Evolutionary conservation across 2,888 invertebrate genomes (phyloP).

Genomic region (Augochlorella aurata): DNA sequence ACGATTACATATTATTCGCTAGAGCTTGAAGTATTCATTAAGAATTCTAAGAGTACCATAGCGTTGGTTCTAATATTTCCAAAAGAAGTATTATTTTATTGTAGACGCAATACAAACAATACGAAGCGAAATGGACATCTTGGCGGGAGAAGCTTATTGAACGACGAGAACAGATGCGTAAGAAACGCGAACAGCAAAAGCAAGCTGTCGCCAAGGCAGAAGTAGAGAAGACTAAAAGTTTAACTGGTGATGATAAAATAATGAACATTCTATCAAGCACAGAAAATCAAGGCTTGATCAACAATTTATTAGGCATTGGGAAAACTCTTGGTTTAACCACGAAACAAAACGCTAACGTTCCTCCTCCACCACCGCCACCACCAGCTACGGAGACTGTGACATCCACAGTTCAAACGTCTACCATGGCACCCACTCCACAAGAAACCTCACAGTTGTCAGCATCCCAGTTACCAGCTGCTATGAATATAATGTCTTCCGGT

Average conservation of each 20-base stretch:
- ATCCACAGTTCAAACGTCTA: conserved; percentile 41
- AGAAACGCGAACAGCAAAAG: conserved; percentile 83
- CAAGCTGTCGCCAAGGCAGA: conserved; percentile 74
- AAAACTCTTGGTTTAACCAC: conserved; percentile 79
- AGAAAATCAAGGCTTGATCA: conserved; percentile 79
- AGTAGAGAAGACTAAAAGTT: conserved; percentile 76
- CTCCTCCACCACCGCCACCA: conserved; percentile 53
- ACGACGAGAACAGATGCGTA: conserved; percentile 91
- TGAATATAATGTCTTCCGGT: conserved; percentile 66
- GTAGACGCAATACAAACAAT: conserved; percentile 88
- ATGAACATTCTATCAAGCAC: conserved; percentile 78
- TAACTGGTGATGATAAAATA: conserved; percentile 79
- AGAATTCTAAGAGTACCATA: not conserved
- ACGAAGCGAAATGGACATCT: conserved; percentile 94
- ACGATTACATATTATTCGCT: not conserved
- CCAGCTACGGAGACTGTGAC: conserved; percentile 48
- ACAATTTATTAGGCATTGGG: conserved; percentile 79
- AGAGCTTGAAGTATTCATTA: not conserved
- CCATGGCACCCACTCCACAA: conserved; percentile 44
- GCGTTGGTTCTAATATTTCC: conserved; percentile 17
- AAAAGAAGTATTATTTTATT: conserved; percentile 53
- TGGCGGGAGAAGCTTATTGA: conserved; percentile 91
- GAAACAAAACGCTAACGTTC: conserved; percentile 68
- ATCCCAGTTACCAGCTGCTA: conserved; percentile 24
- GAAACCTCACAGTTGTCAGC: conserved; percentile 34